Conservation (phyloP, 2,888 invertebrate species). For the Eueremaeus valkanovi region DNA sequence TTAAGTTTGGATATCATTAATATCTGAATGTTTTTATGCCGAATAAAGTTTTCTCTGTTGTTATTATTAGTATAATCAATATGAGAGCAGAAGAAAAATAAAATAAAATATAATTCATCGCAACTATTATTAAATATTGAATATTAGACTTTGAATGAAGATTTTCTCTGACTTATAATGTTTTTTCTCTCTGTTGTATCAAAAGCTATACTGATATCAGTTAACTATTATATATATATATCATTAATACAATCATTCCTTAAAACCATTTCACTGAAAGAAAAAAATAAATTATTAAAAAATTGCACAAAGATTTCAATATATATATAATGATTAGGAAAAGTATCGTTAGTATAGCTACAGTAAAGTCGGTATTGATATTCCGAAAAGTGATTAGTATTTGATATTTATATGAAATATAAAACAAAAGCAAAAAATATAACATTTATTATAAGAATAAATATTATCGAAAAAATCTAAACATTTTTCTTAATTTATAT, state of each 20-base stretch:
- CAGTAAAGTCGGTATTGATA: conserved; percentile 3
- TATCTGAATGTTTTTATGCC: conserved; percentile 16
- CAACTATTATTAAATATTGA: conserved; percentile 28
- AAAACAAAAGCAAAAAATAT: neutral
- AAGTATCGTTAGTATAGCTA: conserved; percentile 1
- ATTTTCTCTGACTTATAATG: neutral
- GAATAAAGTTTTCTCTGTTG: neutral
- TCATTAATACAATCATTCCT: conserved; percentile 25
- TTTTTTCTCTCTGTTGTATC: neutral
- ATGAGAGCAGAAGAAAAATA: too few relatives aligned
- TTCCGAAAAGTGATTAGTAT: conserved; percentile 7
- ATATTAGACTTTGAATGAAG: conserved; percentile 10
- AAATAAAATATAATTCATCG: conserved; percentile 1
- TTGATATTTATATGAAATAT: neutral
- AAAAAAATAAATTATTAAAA: conserved; percentile 26
- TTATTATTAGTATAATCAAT: conserved; percentile 26
- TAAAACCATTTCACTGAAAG: neutral
- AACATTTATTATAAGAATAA: neutral
- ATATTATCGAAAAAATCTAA: too few relatives aligned
- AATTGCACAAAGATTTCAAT: conserved; percentile 17
- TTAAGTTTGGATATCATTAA: conserved; percentile 16
- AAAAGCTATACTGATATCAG: neutral
- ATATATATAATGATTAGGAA: neutral
- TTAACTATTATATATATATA: conserved; percentile 5
- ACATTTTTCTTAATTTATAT: too few relatives aligned